Base-by-base conservation (phyloP, 2,113 vertebrate genomes). In the Alligator mississippiensis region DNA sequence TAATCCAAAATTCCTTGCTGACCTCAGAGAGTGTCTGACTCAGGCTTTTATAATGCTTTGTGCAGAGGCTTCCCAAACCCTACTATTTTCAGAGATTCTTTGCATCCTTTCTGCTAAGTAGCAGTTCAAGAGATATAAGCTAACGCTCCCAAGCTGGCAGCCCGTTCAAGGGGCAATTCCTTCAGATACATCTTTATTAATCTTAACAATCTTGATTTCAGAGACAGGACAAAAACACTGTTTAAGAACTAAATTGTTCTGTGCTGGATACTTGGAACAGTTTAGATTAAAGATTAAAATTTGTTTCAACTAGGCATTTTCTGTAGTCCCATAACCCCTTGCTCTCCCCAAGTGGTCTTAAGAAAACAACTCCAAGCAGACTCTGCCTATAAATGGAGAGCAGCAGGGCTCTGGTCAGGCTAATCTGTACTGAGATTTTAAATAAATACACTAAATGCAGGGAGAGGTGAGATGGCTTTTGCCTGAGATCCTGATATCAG, bases 321-420 rank as follows among this genome's bases (percentile, higher is more conserved):
- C 80, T 30, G 34, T 77, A 27, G 77, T 90, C 96, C 97, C 91
- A 95, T 6, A 95, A 96, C 93, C 85, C 96, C 85, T 70, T 28
- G 34, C 92, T 90, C 86, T 72, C 92, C 96, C 95, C 94, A 93
- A 88, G 97, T 15, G 93, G 75, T 86, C 86, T 94, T 88, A 93
- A 9, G 81, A 93, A 97, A 97, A 97, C 93, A 93, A 54, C 58
- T 59, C 57, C 80, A 68, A 80, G 78, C 80, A 82, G 87, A 75
- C 78, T 64, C 68, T 68, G 80, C 72, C 1, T 54, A 3, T 9
- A 25, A 59, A 17, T 12, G 21, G 55, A 57, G 66, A 81, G 91
- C 78, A 76, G 82, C 62, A 12, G 16, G 55, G 80, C 90, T 80
- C 93, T 54, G 82, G 86, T 92, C 94, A 11, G 70, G 47, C 94